phyloP scores from a whole-genome alignment of 2,888 invertebrate genomes.

The Sarcophaga carnaria region DNA sequence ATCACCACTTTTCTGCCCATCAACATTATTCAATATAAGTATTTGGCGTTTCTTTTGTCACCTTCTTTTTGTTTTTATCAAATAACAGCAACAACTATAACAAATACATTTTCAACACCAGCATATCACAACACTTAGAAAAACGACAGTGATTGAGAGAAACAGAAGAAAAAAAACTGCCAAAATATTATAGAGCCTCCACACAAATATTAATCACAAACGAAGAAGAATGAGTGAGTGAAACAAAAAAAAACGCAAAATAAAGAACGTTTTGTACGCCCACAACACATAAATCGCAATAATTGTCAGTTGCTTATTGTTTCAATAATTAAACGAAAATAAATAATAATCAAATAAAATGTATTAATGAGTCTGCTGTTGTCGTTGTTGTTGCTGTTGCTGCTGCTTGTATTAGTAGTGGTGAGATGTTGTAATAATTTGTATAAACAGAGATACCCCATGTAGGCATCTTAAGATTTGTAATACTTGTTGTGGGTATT shows the following conservation, averaged over 20 bases:
- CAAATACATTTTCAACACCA: too few species aligned
- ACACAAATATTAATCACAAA: constrained; percentile 4
- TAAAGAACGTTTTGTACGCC: constrained; percentile 40
- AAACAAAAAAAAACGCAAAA: constrained; percentile 8
- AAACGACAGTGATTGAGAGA: too few species aligned
- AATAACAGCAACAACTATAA: too few species aligned
- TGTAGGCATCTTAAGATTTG: too few species aligned
- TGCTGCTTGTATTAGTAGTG: too few species aligned
- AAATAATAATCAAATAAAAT: neutral
- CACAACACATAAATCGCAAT: constrained; percentile 52
- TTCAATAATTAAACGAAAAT: constrained; percentile 23
- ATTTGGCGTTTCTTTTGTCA: too few species aligned
- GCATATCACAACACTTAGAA: too few species aligned
- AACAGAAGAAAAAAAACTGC: constrained; percentile 24
- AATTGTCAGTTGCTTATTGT: constrained; percentile 38
- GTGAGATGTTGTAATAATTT: neutral
- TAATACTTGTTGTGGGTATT: too few species aligned
- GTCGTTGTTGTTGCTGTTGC: too few species aligned
- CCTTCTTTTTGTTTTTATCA: too few species aligned
- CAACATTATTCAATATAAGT: too few species aligned
- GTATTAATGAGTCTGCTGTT: neutral
- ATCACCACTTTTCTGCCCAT: constrained; percentile 17
- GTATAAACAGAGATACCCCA: neutral
- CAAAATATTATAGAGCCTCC: constrained; percentile 47
- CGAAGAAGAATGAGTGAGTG: neutral